Base-by-base conservation (phyloP, 2,888 invertebrate genomes). In the Spisula solida region DNA sequence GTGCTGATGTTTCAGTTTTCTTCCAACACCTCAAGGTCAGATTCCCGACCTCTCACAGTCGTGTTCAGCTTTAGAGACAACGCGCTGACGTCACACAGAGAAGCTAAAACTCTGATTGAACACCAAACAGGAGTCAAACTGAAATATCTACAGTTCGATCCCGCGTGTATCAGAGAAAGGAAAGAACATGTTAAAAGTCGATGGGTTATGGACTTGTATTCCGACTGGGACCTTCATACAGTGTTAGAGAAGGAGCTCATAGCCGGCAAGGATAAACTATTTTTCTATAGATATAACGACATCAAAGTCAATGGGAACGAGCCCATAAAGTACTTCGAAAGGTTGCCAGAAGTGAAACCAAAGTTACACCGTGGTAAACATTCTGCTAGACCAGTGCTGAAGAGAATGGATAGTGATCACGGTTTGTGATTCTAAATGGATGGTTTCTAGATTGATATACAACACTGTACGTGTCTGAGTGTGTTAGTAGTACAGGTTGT, bases 51-150 rank as follows among this genome's bases (percentile, higher is more conserved):
- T 18, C 85, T 86, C 12, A 66, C 88, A 10, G 90, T 87, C 66
- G 88, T 92, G 34, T 92, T 93, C 31, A 92, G 92, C 83, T 85
- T 93, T 25, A 89, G 91, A 47, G 90, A 93, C 82, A 93, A 93
- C 47, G 93, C 91, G n/a, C 85, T 82, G 20, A 66, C 86, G 1
- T 88, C 88, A 0, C 93, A 93, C 82, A 81, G 82, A 16, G 91
- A 93, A 18, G 86, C 92, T 0, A 93, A 91, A 85, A 84, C 88
- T 20, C 31, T 86, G 18, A 82, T 93, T 2, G 84, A 88, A 70
- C 81, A 78, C 2, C 88, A 88, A 31, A 79, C 87, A 0, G 87
- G 87, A 31, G 84, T 90, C 10, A 60, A 84, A 6, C 84, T 92
- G 10, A 84, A 78, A 47, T 82, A 70, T 12, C 81, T 92, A 1